A percentile compares a stretch with the other conserved stretches of the same genome.
Evolutionary conservation across 2,113 vertebrate genomes (phyloP).

Genomic region (Scartelaos histophorus): DNA sequence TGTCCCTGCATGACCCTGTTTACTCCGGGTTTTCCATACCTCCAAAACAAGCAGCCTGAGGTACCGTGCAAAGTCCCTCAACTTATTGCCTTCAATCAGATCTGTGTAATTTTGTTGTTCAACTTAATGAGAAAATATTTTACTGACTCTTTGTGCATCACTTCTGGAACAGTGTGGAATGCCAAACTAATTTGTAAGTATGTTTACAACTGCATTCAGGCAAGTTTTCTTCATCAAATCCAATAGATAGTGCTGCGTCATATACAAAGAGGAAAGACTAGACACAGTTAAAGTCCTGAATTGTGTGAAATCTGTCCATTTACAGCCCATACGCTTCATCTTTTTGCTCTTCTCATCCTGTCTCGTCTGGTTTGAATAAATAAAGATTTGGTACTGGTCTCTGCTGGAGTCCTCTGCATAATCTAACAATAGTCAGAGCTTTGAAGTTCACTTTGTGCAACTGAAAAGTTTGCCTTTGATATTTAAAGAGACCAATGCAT

Average conservation of each 20-base stretch:
- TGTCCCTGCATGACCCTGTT: not conserved
- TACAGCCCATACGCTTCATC: not conserved
- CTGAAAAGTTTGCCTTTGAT: not conserved
- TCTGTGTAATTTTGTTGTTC: not conserved
- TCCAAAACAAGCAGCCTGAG: no score
- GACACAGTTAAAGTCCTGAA: not conserved
- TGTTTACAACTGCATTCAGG: not conserved
- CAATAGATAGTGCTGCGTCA: not conserved
- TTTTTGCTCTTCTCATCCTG: not conserved
- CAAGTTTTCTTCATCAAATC: not conserved
- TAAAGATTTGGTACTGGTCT: constrained; percentile 1
- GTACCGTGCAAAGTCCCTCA: no score
- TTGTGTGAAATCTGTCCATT: not conserved
- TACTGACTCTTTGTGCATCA: no score
- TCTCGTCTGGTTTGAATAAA: not conserved
- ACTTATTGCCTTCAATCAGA: no score
- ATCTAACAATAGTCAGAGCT: not conserved
- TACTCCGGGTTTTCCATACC: not conserved
- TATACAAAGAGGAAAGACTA: not conserved
- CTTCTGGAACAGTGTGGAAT: no score
- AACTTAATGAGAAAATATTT: no score
- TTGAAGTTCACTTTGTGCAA: not conserved
- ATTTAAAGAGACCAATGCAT: not conserved
- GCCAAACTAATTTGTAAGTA: not conserved
- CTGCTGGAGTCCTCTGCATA: not conserved